Base-by-base conservation (phyloP, 92 coral and sea anemone species). In the Parazoanthus swiftii region DNA sequence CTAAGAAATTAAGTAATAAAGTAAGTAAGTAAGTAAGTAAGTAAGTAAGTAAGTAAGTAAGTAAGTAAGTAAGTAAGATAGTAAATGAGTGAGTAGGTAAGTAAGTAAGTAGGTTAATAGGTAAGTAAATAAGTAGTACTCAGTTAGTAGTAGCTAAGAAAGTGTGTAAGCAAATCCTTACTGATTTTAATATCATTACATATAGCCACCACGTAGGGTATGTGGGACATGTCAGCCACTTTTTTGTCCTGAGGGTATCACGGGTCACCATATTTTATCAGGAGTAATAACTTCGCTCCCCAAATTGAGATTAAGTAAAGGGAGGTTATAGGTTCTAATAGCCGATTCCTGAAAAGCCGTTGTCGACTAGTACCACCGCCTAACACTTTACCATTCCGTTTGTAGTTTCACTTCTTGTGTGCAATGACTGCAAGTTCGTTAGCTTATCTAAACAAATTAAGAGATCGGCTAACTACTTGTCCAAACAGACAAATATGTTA, bases 401-500 rank as follows among this genome's bases (percentile, higher is more conserved):
- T 54, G 14, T 11, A 13, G 1, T 7, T 54, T 54, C 59, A 14
- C 59, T 4, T 63, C 70, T 21, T 33, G 20, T 16, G n/a, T 15
- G 48, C n/a, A 16, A 46, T 33, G 23, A 66, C 25, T n/a, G 39
- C 8, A 29, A 13, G 8, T 39, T 16, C 8, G 65, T 44, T 83
- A 3, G 33, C 78, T n/a, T 42, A 39, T 25, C 25, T 23, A 84
- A 84, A 70, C 44, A 68, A 84, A 84, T 20, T 44, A 72, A 71
- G 38, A 25, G 76, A 54, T 16, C 14, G 23, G 59, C 37, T 46
- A 46, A 84, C 33, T 26, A 8, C 25, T 70, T n/a, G 23, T 20
- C 16, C 43, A 70, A 84, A 84, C 66, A 84, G 16, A 84, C 44
- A 29, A 33, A 84, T 68, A 26, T 68, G 21, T 1, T 70, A 84